Evolutionary conservation across 2,888 invertebrate species (phyloP).

Genomic region (Plebejus melissa): DNA sequence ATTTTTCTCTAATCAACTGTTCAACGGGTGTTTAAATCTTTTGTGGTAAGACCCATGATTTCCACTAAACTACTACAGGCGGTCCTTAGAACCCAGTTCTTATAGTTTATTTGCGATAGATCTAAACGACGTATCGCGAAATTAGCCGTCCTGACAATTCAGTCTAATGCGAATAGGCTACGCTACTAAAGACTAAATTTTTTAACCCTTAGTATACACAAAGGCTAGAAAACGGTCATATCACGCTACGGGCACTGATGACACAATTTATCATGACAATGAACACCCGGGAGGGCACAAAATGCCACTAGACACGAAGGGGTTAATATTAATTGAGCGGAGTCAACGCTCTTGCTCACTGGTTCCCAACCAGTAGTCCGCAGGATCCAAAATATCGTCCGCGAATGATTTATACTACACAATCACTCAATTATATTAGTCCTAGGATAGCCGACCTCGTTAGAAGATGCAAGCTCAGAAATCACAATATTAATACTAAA

Average conservation of each 20-base stretch:
- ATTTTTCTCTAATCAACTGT: too few species aligned
- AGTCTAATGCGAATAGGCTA: background rate
- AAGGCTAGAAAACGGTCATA: constrained; percentile 4
- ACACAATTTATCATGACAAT: constrained; percentile 9
- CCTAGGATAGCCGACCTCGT: background rate
- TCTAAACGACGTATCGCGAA: too few species aligned
- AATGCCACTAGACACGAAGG: constrained; percentile 21
- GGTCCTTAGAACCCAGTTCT: too few species aligned
- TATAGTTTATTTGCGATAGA: too few species aligned
- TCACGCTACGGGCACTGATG: background rate
- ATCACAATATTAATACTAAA: background rate
- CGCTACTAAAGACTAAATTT: background rate
- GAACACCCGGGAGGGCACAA: constrained; percentile 5
- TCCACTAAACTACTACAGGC: too few species aligned
- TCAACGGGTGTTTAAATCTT: too few species aligned
- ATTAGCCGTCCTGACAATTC: background rate
- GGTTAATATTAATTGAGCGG: constrained; percentile 23
- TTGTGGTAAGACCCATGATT: too few species aligned
- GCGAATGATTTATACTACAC: background rate
- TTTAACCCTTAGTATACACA: background rate
- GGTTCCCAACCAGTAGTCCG: background rate
- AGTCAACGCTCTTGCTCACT: background rate
- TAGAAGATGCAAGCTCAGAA: background rate
- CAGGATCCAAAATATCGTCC: background rate
- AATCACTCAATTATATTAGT: too few species aligned